Conservation (phyloP, 2,797 vertebrate species). For the Molossus molossus region DNA sequence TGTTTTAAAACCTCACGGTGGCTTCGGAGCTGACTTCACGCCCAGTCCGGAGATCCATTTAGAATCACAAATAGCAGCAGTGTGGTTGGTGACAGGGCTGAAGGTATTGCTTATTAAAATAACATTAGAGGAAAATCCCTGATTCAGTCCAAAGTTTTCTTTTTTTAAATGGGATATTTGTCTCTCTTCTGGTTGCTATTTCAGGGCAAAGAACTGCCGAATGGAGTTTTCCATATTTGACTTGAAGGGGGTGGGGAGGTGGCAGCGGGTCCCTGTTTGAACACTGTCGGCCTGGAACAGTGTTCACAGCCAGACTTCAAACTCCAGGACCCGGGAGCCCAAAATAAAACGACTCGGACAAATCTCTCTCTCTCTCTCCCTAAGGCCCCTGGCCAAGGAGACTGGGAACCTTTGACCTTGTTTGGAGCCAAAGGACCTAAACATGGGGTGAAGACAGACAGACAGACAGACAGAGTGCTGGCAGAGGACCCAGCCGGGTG, state of each 20-base stretch:
- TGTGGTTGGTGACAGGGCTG: neutral
- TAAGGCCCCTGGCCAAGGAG: conserved; percentile 4
- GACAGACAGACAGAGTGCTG: neutral
- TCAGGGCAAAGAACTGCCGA: conserved; percentile 64
- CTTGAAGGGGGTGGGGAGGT: neutral
- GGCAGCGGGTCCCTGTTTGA: neutral
- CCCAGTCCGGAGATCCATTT: neutral
- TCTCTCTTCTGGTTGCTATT: conserved; percentile 50
- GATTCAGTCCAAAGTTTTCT: conserved; percentile 1
- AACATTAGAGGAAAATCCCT: neutral
- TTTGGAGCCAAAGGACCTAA: conserved; percentile 25
- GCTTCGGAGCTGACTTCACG: neutral
- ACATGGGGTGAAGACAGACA: neutral
- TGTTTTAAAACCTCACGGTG: neutral
- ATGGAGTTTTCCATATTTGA: conserved; percentile 69
- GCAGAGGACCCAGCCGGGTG: neutral
- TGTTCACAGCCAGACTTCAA: conserved; percentile 66
- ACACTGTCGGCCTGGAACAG: conserved; percentile 7
- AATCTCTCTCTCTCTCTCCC: conserved; percentile 2
- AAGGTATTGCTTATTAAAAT: conserved; percentile 51
- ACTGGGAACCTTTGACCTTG: conserved; percentile 50
- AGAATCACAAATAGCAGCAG: neutral
- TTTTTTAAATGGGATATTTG: conserved; percentile 56
- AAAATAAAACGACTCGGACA: conserved; percentile 71
- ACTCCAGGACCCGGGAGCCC: conserved; percentile 64